Base-by-base conservation (phyloP, 1,140 invertebrate genomes). In the Anastrepha obliqua region DNA sequence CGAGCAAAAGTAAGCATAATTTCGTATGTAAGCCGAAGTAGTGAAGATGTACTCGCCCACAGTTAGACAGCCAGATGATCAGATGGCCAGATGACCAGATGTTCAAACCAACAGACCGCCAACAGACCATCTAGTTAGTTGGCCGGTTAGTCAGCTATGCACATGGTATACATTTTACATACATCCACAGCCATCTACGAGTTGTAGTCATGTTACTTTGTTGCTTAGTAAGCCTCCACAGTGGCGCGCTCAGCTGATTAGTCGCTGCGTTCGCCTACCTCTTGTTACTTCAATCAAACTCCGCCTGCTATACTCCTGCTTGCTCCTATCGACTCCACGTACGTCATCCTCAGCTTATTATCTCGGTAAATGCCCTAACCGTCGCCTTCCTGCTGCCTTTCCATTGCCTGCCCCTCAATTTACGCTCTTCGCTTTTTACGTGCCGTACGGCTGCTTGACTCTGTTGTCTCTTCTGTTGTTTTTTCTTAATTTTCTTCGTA, bases 1-100 rank as follows among this genome's bases (percentile, higher is more conserved):
- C n/a, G 60, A 29, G 8, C 5, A 74, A 74, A 74, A 74, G 67
- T 74, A 44, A 59, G 20, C 51, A 55, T 59, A 85, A 85, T 85
- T 85, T 85, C n/a, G 55, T 15, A 85, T 39, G n/a, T n/a, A 59
- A 85, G 78, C 58, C 29, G 5, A 47, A 51, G 51, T 0, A 20
- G 42, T 70, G 42, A 70, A 70, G 67, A 86, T 62, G 20, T 5
- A 9, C 51, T 29, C 7, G 51, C 55, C 15, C 1, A 59, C 5
- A 11, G 2, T 55, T 2, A 62, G 58, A 44, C 29, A 60, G 29
- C 29, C 59, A 42, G 7, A n/a, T 29, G 17, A 5, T 17, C 59
- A 86, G 39, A 44, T 51, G 3, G 47, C n/a, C 47, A 13, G 47
- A 4, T 20, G 58, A 58, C 11, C 58, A 60, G 29, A 39, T 81